Base-by-base conservation (phyloP, 1,140 invertebrate genomes). In the Lineus longissimus region DNA sequence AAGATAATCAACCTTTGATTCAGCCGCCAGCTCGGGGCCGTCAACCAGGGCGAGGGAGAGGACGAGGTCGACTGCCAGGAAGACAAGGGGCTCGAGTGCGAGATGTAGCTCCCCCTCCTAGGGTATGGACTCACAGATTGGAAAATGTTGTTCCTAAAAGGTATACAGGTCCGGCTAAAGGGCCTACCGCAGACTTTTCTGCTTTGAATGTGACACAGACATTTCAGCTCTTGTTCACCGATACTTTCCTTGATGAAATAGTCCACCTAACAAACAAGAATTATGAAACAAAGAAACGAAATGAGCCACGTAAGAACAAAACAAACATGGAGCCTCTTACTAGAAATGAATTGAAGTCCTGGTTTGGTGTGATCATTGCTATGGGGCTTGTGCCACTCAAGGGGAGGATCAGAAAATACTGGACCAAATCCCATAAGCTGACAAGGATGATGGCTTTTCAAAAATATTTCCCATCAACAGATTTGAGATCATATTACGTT, bases 161-260 rank as follows among this genome's bases (percentile, higher is more conserved):
- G n/a, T n/a, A n/a, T n/a, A n/a, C n/a, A n/a, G n/a, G n/a, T n/a
- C n/a, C n/a, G n/a, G n/a, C n/a, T n/a, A n/a, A n/a, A n/a, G n/a
- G n/a, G n/a, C n/a, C n/a, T n/a, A n/a, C n/a, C n/a, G n/a, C n/a
- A n/a, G n/a, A n/a, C n/a, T n/a, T n/a, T n/a, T n/a, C n/a, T n/a
- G n/a, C n/a, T n/a, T n/a, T n/a, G n/a, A n/a, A n/a, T 43, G 47
- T 51, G 47, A n/a, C 25, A 19, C 6, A 51, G n/a, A 19, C 25
- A 7, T 51, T 51, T 51, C 25, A 51, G 25, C 47, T 51, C n/a
- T 51, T 51, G 4, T 51, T 51, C 47, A 51, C 47, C n/a, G 47
- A 51, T n/a, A n/a, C 6, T 7, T 19, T 51, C 25, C 25, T 23
- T 51, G 47, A 19, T 19, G 19, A 51, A 23, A n/a, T 51, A 19